Percentiles rank a stretch among this genome's conserved stretches.
These are phyloP conservation scores for Pandemis heparana DNA, from an alignment of 2,888 invertebrate species.

Conservation along the genomic window DNA sequence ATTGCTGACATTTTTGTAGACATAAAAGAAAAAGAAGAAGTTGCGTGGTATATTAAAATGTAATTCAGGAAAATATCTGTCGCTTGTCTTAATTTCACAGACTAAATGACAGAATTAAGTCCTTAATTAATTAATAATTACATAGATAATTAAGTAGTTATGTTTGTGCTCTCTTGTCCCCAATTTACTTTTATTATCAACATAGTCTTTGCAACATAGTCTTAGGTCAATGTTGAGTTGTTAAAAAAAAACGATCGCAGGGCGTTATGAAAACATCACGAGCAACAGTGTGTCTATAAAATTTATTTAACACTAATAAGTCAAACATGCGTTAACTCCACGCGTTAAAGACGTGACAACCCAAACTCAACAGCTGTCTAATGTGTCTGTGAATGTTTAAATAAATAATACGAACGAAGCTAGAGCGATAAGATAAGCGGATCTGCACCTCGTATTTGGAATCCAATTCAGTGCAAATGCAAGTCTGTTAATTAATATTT, in stretches of 20 bases:
- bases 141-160: too few species aligned
- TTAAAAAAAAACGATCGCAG: background rate
- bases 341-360: constrained; percentile 9
- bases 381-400: constrained; percentile 18
- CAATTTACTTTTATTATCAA: too few species aligned
- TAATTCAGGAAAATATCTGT: too few species aligned
- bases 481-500: background rate
- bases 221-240: too few species aligned
- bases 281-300: background rate
- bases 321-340: constrained; percentile 8
- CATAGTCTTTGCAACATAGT: too few species aligned
- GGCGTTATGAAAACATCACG: background rate
- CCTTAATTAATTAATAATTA: too few species aligned
- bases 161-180: too few species aligned
- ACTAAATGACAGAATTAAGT: too few species aligned
- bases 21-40: too few species aligned
- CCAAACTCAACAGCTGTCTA: constrained; percentile 8
- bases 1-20: too few species aligned
- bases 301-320: background rate
- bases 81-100: too few species aligned
- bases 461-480: constrained; percentile 1
- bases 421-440: constrained; percentile 36
- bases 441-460: constrained; percentile 6
- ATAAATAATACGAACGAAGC: constrained; percentile 27
- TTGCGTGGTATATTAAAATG: too few species aligned